Percentiles rank a stretch among this genome's conserved stretches.
These are phyloP conservation scores for Tamandua tetradactyla DNA, from an alignment of 2,797 vertebrate genomes.

Conservation along the genomic window DNA sequence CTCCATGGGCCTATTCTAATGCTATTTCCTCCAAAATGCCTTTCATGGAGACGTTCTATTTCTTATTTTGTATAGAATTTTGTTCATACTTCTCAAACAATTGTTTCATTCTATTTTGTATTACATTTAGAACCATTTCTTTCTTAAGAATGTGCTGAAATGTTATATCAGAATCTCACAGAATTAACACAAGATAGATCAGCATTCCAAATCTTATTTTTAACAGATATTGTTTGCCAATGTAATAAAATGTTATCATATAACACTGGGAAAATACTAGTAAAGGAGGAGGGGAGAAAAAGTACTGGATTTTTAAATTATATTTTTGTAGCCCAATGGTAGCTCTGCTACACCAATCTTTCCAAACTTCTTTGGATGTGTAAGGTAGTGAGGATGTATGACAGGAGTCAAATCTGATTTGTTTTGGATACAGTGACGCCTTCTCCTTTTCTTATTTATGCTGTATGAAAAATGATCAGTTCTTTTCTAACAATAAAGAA, in stretches of 20 bases:
- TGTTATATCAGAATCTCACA: background rate
- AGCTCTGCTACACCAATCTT: no score
- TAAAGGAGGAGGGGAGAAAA: no score
- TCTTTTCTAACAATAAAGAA: background rate
- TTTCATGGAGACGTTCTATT: background rate
- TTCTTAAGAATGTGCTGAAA: constrained; percentile 46
- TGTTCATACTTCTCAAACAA: constrained; percentile 18
- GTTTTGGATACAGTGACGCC: no score
- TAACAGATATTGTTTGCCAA: background rate
- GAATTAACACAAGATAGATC: constrained; percentile 21
- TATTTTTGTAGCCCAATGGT: no score
- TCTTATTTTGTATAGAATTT: background rate
- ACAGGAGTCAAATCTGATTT: no score
- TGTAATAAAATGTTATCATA: background rate
- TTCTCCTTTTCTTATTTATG: no score
- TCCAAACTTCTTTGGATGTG: no score
- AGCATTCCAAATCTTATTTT: background rate
- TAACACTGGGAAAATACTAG: no score
- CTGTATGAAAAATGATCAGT: no score
- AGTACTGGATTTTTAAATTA: no score
- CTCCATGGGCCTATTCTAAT: background rate
- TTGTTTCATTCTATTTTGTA: background rate
- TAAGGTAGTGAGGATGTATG: no score
- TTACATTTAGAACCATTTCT: constrained; percentile 8
- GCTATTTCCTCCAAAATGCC: constrained; percentile 14